Conservation (phyloP, 2,888 invertebrate genomes). For the Drosophila infuscata region DNA sequence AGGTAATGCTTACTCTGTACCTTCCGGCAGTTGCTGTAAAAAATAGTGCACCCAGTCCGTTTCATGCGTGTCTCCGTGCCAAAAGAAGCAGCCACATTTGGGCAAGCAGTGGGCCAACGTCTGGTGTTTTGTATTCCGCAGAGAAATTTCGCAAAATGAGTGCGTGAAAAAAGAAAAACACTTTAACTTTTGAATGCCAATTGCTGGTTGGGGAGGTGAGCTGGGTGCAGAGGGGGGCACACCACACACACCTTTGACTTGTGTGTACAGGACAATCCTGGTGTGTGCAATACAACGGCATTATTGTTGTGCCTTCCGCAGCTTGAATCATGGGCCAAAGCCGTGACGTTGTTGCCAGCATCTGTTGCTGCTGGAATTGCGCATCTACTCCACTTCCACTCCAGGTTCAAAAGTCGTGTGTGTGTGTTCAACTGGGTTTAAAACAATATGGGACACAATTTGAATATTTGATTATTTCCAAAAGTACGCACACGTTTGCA, state of each 20-base stretch:
- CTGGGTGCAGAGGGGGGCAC: not conserved
- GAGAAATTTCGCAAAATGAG: slow-evolving; percentile 60
- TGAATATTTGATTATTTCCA: slow-evolving; percentile 73
- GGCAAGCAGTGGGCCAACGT: slow-evolving; percentile 4
- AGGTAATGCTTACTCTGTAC: slow-evolving; percentile 3
- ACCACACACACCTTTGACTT: slow-evolving; percentile 30
- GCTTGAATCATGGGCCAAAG: slow-evolving; percentile 70
- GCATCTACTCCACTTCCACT: slow-evolving; percentile 8
- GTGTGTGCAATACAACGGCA: slow-evolving; percentile 43
- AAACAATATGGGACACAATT: slow-evolving; percentile 79
- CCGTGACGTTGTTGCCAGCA: slow-evolving; percentile 79
- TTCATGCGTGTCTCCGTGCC: slow-evolving; percentile 6
- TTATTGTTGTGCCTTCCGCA: slow-evolving; percentile 47
- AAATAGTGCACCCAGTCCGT: slow-evolving; percentile 31
- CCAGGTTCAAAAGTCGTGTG: slow-evolving; percentile 27
- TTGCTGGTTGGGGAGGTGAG: slow-evolving; percentile 36
- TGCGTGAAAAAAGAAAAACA: slow-evolving; percentile 82
- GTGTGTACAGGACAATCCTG: slow-evolving; percentile 23
- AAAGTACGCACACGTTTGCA: slow-evolving; percentile 7
- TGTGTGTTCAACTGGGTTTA: slow-evolving; percentile 37
- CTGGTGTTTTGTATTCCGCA: slow-evolving; percentile 68
- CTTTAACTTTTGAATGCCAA: slow-evolving; percentile 81
- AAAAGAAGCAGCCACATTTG: slow-evolving; percentile 6
- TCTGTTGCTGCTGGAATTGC: slow-evolving; percentile 74
- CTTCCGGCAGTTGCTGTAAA: slow-evolving; percentile 18